Conservation (phyloP, 2,888 invertebrate genomes). For the Scaptomyza parva region DNA sequence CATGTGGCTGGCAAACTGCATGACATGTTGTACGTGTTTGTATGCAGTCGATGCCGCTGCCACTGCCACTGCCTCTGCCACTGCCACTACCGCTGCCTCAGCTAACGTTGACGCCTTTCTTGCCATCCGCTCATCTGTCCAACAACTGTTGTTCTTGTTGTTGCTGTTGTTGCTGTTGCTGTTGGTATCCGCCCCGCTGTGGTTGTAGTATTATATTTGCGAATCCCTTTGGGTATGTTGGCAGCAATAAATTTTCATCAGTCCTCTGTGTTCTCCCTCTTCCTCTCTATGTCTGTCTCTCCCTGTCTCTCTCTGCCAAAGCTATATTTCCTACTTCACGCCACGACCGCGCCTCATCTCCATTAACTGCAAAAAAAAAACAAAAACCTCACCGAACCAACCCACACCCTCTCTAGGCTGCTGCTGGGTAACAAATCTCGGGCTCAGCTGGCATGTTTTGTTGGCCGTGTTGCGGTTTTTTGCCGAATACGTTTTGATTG, state of each 20-base stretch:
- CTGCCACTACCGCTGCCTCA: slow-evolving; percentile 9
- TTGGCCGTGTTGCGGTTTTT: slow-evolving; percentile 72
- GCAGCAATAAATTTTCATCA: slow-evolving; percentile 80
- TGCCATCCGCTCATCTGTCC: slow-evolving; percentile 60
- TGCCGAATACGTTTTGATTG: slow-evolving; percentile 73
- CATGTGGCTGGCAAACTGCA: slow-evolving; percentile 47
- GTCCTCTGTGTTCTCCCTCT: slow-evolving; percentile 31
- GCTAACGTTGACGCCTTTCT: slow-evolving; percentile 39
- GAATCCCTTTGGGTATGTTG: slow-evolving; percentile 81
- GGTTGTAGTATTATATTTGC: slow-evolving; percentile 75
- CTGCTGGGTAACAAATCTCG: slow-evolving; percentile 69
- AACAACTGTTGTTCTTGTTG: slow-evolving; percentile 38
- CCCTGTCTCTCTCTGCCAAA: slow-evolving; percentile 19
- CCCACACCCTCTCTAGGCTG: slow-evolving; percentile 3
- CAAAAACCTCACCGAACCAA: slow-evolving; percentile 28
- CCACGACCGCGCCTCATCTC: slow-evolving; percentile 47
- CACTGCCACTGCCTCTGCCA: slow-evolving; percentile 4
- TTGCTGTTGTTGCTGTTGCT: slow-evolving; percentile 33
- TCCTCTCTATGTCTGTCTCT: not conserved
- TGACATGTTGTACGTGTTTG: slow-evolving; percentile 74
- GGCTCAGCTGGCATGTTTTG: slow-evolving; percentile 73
- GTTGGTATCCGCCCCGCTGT: slow-evolving; percentile 56
- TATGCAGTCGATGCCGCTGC: slow-evolving; percentile 50
- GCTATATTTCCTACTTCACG: slow-evolving; percentile 71
- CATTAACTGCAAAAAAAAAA: slow-evolving; percentile 53